phyloP scores from a whole-genome alignment of 1,140 invertebrate species.

The Hylyphantes graminicola region DNA sequence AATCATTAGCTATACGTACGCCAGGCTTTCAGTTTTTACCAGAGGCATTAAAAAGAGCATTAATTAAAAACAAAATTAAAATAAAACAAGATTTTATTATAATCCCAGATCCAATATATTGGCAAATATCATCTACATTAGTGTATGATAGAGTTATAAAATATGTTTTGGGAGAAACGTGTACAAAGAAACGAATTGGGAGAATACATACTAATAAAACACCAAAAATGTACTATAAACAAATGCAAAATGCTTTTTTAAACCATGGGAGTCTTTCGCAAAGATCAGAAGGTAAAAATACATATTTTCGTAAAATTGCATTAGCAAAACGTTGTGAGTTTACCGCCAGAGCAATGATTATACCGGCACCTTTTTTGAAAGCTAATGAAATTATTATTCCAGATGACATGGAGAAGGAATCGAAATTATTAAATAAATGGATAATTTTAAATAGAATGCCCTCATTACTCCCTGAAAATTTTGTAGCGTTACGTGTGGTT shows the following conservation, averaged over 20 bases:
- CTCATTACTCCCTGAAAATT: constrained; percentile 33
- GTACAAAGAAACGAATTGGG: no score
- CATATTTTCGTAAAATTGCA: constrained; percentile 34
- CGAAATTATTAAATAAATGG: constrained; percentile 14
- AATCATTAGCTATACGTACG: constrained; percentile 5
- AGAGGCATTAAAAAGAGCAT: not conserved
- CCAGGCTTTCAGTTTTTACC: not conserved
- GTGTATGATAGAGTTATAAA: constrained; percentile 10
- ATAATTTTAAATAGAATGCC: constrained; percentile 47
- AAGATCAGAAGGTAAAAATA: constrained; percentile 32
- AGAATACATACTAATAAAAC: not conserved
- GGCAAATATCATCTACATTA: constrained; percentile 11
- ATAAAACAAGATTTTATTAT: constrained; percentile 25
- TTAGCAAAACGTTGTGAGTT: constrained; percentile 25
- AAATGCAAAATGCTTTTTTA: constrained; percentile 28
- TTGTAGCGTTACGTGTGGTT: constrained; percentile 8
- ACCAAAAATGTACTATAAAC: constrained; percentile 2
- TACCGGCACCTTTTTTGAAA: constrained; percentile 29
- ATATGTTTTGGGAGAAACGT: not conserved
- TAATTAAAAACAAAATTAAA: not conserved
- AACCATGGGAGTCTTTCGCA: constrained; percentile 25
- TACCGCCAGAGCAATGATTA: constrained; percentile 30
- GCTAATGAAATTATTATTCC: constrained; percentile 46
- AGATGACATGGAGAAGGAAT: not conserved
- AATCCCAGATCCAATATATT: constrained; percentile 17